Conservation (phyloP, 2,113 vertebrate genomes). For the Azemiops feae region DNA sequence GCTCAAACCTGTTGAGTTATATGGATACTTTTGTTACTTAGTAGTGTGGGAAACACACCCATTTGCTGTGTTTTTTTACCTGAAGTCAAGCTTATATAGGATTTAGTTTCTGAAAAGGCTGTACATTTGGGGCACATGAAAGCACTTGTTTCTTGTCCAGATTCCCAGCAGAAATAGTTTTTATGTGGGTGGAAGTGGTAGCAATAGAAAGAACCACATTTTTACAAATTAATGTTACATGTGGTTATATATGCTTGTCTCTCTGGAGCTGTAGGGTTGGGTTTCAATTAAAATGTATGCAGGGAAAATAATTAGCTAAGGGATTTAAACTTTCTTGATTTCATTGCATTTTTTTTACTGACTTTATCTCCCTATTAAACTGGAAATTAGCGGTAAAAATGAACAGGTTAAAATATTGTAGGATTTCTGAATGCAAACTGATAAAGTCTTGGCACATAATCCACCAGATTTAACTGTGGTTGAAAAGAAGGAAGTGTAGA, state of each 20-base stretch:
- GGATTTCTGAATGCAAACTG: background rate
- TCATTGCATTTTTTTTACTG: background rate
- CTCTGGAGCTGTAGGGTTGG: background rate
- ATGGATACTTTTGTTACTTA: background rate
- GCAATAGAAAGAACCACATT: constrained; percentile 12
- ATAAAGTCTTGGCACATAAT: background rate
- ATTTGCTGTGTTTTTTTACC: constrained; percentile 31
- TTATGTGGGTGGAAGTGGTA: background rate
- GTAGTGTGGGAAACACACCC: constrained; percentile 8
- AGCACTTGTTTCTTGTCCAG: constrained; percentile 44
- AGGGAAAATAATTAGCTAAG: background rate
- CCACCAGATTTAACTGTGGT: background rate
- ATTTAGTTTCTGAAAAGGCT: constrained; percentile 50
- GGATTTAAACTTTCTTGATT: background rate
- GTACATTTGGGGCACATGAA: constrained; percentile 37
- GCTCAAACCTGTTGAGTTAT: background rate
- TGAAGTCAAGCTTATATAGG: constrained; percentile 33
- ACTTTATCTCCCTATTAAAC: background rate
- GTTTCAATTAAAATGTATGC: background rate
- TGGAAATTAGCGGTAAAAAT: background rate
- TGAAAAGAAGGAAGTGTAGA: background rate
- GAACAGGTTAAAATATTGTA: background rate
- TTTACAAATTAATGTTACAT: constrained; percentile 14
- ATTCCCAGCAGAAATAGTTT: constrained; percentile 30
- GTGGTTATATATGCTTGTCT: background rate